These are phyloP conservation scores for Emydura subglobosa DNA, from an alignment of 2,113 vertebrate species.

Conservation along the genomic window DNA sequence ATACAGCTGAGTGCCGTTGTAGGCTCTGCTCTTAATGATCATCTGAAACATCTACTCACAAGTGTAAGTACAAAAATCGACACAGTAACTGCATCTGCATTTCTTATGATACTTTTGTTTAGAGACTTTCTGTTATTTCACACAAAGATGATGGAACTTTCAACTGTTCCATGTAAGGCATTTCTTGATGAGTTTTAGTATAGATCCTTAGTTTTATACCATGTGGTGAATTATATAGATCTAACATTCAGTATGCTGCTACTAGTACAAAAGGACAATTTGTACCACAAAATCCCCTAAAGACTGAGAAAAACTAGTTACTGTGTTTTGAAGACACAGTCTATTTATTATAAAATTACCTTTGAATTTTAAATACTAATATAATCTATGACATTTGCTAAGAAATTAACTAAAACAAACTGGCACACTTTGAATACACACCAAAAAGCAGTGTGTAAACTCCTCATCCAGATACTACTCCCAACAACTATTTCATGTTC, in stretches of 20 bases:
- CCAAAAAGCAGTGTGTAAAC: too few species aligned
- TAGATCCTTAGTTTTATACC: not conserved
- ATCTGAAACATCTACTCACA: constrained; percentile 85
- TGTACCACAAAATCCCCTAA: not conserved
- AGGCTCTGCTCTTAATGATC: constrained; percentile 80
- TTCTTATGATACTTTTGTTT: not conserved
- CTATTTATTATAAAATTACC: not conserved
- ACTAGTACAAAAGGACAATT: not conserved
- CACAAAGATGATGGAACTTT: not conserved
- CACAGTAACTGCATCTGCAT: not conserved
- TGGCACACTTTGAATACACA: not conserved
- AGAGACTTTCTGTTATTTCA: not conserved
- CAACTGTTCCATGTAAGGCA: not conserved
- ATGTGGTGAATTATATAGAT: not conserved
- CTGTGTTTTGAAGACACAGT: not conserved
- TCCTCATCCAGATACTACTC: not conserved
- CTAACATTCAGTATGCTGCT: not conserved
- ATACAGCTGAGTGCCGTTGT: constrained; percentile 81
- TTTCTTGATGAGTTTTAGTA: not conserved
- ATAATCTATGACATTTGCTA: not conserved
- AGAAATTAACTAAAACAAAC: not conserved
- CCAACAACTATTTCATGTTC: not conserved
- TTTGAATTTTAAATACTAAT: not conserved
- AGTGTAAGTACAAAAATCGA: constrained; percentile 75
- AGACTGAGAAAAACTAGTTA: not conserved